These are phyloP conservation scores for Magallana gigas DNA, from an alignment of 1,140 invertebrate species.

Conservation along the genomic window DNA sequence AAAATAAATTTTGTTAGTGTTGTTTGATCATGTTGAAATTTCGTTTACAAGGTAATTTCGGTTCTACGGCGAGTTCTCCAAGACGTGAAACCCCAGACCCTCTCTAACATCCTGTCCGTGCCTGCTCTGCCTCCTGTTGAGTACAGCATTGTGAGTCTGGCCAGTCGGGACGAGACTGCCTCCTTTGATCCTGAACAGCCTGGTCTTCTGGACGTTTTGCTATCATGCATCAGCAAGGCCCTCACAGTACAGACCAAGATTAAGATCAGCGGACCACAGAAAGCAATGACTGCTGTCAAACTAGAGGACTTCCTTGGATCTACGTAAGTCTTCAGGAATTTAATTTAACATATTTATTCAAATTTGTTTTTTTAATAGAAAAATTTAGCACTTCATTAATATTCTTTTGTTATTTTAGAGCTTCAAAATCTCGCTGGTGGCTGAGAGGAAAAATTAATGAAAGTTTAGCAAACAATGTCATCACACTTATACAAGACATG, in stretches of 20 bases:
- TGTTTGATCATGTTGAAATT: no score
- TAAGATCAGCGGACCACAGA: slow-evolving; percentile 84
- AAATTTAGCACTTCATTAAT: neutral
- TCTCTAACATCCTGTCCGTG: slow-evolving; percentile 84
- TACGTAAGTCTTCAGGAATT: neutral
- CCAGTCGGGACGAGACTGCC: slow-evolving; percentile 69
- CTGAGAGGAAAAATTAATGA: slow-evolving; percentile 89
- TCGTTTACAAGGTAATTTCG: slow-evolving; percentile 84
- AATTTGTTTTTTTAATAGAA: neutral
- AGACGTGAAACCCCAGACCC: slow-evolving; percentile 85
- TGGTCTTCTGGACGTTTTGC: slow-evolving; percentile 89
- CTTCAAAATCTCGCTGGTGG: slow-evolving; percentile 87
- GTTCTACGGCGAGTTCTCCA: slow-evolving; percentile 90
- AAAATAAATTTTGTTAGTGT: no score
- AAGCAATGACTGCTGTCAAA: slow-evolving; percentile 84
- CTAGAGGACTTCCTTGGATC: slow-evolving; percentile 79
- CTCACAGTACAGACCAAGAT: slow-evolving; percentile 92
- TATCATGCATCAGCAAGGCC: slow-evolving; percentile 92
- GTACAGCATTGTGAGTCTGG: slow-evolving; percentile 84
- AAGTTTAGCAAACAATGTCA: slow-evolving; percentile 92
- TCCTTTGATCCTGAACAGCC: slow-evolving; percentile 83
- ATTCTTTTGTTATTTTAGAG: slow-evolving; percentile 61
- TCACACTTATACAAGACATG: slow-evolving; percentile 94
- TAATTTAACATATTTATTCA: neutral
- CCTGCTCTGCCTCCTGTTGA: slow-evolving; percentile 87